Conservation (phyloP, 2,888 invertebrate species). For the Synergus laeviventris region DNA sequence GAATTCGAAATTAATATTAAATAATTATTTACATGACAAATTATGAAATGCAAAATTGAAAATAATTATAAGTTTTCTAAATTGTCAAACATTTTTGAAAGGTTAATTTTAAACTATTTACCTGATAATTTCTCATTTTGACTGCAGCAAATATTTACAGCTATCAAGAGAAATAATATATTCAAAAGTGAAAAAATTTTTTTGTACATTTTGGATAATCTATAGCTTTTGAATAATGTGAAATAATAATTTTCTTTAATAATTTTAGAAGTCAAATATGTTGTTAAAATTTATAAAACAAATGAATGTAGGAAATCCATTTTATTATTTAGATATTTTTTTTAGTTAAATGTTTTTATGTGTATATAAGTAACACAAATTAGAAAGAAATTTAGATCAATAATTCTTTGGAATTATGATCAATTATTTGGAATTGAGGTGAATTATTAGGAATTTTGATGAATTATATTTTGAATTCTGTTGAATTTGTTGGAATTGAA, state of each 20-base stretch:
- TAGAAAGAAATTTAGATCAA: too few relatives aligned
- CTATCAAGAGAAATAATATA: neutral
- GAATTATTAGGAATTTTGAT: too few relatives aligned
- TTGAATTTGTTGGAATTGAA: too few relatives aligned
- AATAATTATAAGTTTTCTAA: neutral
- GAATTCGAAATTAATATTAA: neutral
- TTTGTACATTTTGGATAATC: neutral
- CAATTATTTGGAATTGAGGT: too few relatives aligned
- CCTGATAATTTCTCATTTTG: neutral
- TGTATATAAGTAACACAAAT: too few relatives aligned
- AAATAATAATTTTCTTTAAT: neutral
- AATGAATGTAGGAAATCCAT: neutral
- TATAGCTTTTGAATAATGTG: neutral
- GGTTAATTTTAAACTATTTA: neutral
- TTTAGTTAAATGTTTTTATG: neutral
- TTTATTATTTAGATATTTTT: neutral
- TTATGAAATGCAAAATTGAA: neutral
- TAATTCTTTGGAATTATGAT: too few relatives aligned
- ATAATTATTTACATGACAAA: neutral
- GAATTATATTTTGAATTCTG: too few relatives aligned
- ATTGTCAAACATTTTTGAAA: neutral
- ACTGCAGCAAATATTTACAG: neutral
- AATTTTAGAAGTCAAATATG: neutral
- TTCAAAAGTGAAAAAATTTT: neutral
- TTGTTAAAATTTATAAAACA: neutral